Base-by-base conservation (phyloP, 37 sponge, comb jelly and placozoan species). In the Aplysina aerophoba region DNA sequence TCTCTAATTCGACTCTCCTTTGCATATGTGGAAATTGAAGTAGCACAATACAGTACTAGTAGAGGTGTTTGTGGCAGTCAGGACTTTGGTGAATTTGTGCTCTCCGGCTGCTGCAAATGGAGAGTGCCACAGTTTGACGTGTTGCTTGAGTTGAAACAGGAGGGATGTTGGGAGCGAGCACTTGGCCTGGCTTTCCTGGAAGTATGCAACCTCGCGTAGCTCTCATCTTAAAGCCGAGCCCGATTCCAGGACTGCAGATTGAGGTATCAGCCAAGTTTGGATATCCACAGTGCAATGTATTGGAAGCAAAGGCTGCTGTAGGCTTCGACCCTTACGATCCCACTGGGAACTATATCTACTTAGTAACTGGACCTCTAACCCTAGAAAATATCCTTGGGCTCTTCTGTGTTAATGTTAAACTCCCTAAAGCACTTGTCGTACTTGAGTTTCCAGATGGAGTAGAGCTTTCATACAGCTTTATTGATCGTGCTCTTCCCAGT, bases 381-480 rank as follows among this genome's bases (percentile, higher is more conserved):
- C 20, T 86, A 14, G 55, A 53, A 13, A 79, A 24, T 40, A 22
- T 85, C 15, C 31, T 85, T 15, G 57, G 79, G 13, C 79, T 75
- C 4, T 79, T 86, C 37, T 86, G 86, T 62, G 39, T 85, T 0
- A 34, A 39, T 0, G 1, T 85, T 74, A 4, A 44, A 0, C 36
- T 86, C 0, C 86, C 86, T 19, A 27, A 22, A 6, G 59, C 73
- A n/a, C 69, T 86, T 4, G 86, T 33, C 15, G 22, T 64, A 35
- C 79, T 38, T 36, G 80, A 80, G 24, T 86, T 79, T 40, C 86
- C 86, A 30, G 22, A 79, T 35, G 86, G 86, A 5, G 36, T 86
- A 4, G 28, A 35, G 21, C 14, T 68, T 12, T 86, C 86, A 14
- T 86, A 73, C 41, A 28, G 80, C 59, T 17, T 62, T 16, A 22